Evolutionary conservation across 2,797 vertebrate genomes (phyloP).

Genomic region (Streptopelia turtur): DNA sequence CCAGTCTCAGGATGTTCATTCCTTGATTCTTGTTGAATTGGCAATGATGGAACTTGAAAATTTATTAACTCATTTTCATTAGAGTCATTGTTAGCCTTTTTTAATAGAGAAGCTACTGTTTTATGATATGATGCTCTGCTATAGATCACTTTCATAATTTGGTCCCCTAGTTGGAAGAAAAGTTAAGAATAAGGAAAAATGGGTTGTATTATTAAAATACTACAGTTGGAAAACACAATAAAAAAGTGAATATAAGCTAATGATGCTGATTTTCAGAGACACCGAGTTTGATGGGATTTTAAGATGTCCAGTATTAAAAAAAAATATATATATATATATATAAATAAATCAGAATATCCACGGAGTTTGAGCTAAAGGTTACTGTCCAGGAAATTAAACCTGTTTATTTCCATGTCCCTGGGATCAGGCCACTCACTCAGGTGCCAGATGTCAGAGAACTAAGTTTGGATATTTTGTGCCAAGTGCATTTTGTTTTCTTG

Average conservation of each 20-base stretch:
- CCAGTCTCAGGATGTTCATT: conserved; percentile 27
- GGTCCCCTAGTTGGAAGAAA: background rate
- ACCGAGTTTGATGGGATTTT: background rate
- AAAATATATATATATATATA: no score
- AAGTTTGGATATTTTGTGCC: background rate
- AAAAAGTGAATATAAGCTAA: background rate
- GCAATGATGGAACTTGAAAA: background rate
- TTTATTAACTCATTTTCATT: background rate
- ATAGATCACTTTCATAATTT: background rate
- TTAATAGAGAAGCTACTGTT: background rate
- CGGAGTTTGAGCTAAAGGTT: background rate
- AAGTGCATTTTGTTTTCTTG: conserved; percentile 6
- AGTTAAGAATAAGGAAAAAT: background rate
- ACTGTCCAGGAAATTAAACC: background rate
- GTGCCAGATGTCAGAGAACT: background rate
- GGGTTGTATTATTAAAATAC: background rate
- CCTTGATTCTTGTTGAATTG: conserved; percentile 3
- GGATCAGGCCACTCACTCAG: background rate
- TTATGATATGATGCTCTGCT: background rate
- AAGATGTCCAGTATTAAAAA: background rate
- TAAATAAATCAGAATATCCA: background rate
- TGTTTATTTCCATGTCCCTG: background rate
- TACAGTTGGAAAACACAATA: background rate
- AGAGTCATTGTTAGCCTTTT: background rate
- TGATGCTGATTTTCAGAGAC: background rate